Conservation (phyloP, 2,888 invertebrate species). For the Coenonympha glycerion region DNA sequence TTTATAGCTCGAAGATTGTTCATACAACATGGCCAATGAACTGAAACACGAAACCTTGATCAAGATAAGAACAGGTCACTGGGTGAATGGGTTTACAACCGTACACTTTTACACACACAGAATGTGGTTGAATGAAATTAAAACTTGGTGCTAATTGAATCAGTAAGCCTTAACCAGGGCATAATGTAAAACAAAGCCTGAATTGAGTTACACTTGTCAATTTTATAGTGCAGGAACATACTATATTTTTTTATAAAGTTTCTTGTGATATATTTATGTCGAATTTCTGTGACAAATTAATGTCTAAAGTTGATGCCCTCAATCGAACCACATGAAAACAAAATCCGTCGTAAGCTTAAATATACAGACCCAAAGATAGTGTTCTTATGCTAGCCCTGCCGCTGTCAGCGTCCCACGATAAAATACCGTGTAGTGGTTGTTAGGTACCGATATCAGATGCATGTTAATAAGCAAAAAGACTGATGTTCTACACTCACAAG, state of each 20-base stretch:
- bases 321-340: too few species aligned
- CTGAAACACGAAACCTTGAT: conserved; percentile 18
- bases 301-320: too few species aligned
- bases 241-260: too few species aligned
- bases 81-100: conserved; percentile 20
- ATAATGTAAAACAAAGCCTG: too few species aligned
- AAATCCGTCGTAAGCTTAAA: too few species aligned
- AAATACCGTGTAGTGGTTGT: not conserved
- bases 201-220: not conserved
- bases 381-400: too few species aligned
- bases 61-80: conserved; percentile 22
- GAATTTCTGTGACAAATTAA: too few species aligned
- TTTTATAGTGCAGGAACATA: too few species aligned
- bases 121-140: not conserved
- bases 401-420: not conserved
- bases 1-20: conserved; percentile 8
- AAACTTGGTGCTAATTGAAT: not conserved
- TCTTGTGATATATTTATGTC: too few species aligned
- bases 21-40: conserved; percentile 15
- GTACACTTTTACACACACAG: conserved; percentile 3
- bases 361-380: too few species aligned
- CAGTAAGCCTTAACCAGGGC: too few species aligned
- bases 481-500: conserved; percentile 18
- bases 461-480: conserved; percentile 20
- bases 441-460: conserved; percentile 13